Evolutionary conservation across 2,797 vertebrate genomes (phyloP).

Genomic region (Acropternis orthonyx): DNA sequence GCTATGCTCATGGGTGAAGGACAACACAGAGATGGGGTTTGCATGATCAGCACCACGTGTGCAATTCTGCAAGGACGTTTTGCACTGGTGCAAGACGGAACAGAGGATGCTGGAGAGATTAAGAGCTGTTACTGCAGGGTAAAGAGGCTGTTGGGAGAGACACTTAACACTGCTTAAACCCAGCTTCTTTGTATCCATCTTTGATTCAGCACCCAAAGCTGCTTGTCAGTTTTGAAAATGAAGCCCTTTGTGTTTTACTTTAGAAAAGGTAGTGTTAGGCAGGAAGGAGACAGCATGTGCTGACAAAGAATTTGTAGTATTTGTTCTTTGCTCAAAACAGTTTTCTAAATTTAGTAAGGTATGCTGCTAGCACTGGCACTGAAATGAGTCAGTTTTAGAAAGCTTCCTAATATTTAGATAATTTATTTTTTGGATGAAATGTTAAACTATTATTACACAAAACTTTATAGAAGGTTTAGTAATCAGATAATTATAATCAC

Average conservation of each 20-base stretch:
- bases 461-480: not conserved
- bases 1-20: not conserved
- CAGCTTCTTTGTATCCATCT: not conserved
- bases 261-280: not conserved
- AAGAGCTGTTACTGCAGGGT: not conserved
- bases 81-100: not conserved
- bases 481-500: not conserved
- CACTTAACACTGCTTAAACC: not conserved
- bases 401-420: not conserved
- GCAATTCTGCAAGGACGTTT: not conserved
- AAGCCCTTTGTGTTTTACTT: not conserved
- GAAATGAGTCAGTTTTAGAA: constrained; percentile 12
- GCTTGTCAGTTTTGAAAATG: not conserved
- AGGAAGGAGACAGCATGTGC: not conserved
- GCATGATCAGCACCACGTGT: not conserved
- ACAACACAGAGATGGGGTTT: not conserved
- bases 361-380: not conserved
- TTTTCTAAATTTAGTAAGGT: constrained; percentile 28
- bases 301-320: not conserved
- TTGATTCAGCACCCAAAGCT: not conserved
- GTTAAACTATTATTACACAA: not conserved
- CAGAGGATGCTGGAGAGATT: not conserved
- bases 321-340: not conserved
- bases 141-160: not conserved
- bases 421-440: not conserved